These are phyloP conservation scores for Drosophila grimshawi DNA, from an alignment of 1,140 invertebrate species.

Conservation along the genomic window DNA sequence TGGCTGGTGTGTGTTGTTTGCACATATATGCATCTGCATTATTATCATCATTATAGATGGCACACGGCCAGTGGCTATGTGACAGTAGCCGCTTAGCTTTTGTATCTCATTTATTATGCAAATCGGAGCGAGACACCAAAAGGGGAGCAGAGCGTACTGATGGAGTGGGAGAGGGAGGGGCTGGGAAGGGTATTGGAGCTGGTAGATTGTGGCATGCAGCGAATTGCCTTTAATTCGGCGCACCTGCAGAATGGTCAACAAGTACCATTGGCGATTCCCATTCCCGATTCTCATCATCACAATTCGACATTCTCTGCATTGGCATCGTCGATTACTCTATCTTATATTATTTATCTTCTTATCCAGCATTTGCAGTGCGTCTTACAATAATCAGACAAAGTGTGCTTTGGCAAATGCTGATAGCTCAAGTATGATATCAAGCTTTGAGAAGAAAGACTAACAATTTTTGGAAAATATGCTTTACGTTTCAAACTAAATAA, in stretches of 20 bases:
- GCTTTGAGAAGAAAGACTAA: too few species aligned
- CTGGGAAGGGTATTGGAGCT: neutral
- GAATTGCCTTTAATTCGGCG: constrained; percentile 28
- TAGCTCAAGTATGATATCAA: too few species aligned
- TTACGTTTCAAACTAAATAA: too few species aligned
- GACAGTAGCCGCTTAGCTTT: constrained; percentile 78
- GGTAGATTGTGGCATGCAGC: constrained; percentile 26
- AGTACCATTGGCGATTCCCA: constrained; percentile 34
- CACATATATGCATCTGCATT: constrained; percentile 61
- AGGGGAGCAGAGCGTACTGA: neutral
- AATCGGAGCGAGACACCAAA: constrained; percentile 53
- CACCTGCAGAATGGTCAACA: constrained; percentile 41
- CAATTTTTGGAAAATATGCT: too few species aligned
- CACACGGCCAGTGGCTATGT: constrained; percentile 66
- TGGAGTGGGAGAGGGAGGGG: neutral
- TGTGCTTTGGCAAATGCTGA: too few species aligned
- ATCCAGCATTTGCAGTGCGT: constrained; percentile 7
- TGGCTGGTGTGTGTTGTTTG: constrained; percentile 19
- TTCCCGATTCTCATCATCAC: constrained; percentile 1
- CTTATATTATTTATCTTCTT: neutral
- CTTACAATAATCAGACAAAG: too few species aligned
- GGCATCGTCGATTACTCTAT: constrained; percentile 4
- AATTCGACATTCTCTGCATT: constrained; percentile 21
- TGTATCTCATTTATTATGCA: constrained; percentile 81
- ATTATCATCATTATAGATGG: constrained; percentile 80